Evolutionary conservation across 2,113 vertebrate species (phyloP), one percentile per base, ranked within the genome.

Genomic region (Leptosomus discolor): DNA sequence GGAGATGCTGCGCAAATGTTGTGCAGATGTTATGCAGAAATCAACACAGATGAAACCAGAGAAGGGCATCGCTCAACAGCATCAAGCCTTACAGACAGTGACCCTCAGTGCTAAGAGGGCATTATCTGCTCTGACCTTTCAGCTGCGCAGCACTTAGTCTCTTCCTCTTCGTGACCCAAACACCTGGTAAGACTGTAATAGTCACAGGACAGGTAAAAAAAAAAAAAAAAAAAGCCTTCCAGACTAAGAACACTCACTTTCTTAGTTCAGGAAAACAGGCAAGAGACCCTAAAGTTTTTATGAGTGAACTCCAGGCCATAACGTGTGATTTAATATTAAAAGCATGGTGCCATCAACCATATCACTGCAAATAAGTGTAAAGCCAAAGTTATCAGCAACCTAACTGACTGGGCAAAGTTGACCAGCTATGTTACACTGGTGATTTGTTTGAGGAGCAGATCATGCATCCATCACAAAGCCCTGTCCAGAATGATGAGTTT

Each of bases 381-480:
- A 73, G 27, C 36, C 54, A 39, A 73, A 60, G 45, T 27, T 60
- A 48, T 23, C 8, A 12, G 58, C 21, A 14, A 3, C 34, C 29
- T n/a, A 50, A 43, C 46, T 27, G 37, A n/a, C 24, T 27, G 48
- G 41, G 14, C 36, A 27, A 45, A 8, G 9, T 2, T 90, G 65
- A 24, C 39, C 64, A 53, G 18, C 39, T 32, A 34, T 9, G 15
- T 41, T 39, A 32, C 27, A 12, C 9, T 24, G 43, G 54, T 12
- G 17, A 23, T 57, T 37, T 32, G 34, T 19, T 37, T 73, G 46
- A 68, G 43, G 45, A 41, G 39, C 17, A 48, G 26, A 15, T 29
- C 0, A 0, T 58, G 30, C 50, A 53, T 65, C 43, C 22, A 29
- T 29, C 34, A 15, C 32, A 36, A n/a, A 51, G 15, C 10, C 18